Percentiles rank a stretch among this genome's conserved stretches.
These are phyloP conservation scores for Tetragnatha versicolor DNA, from an alignment of 1,140 invertebrate genomes.

Conservation along the genomic window DNA sequence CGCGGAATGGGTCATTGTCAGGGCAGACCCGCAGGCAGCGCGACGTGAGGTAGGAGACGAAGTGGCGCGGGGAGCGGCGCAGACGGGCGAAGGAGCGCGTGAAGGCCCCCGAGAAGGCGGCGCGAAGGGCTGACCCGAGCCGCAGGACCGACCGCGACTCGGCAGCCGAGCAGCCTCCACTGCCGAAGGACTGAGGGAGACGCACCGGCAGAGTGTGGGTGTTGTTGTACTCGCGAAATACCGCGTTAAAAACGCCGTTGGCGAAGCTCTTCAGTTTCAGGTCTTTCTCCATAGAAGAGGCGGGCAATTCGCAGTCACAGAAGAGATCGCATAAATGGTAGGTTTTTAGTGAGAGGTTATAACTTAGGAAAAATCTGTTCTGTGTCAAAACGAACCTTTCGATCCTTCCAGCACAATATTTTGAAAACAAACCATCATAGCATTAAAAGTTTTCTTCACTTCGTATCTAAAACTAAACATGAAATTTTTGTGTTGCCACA, in stretches of 20 bases:
- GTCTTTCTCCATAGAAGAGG: slow-evolving; percentile 31
- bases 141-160: background rate
- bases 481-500: too few species aligned
- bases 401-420: too few species aligned
- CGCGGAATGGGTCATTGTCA: background rate
- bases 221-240: slow-evolving; percentile 12
- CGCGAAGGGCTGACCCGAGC: background rate
- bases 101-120: background rate
- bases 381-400: too few species aligned
- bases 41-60: slow-evolving; percentile 11
- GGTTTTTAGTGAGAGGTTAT: too few species aligned
- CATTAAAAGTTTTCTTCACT: too few species aligned
- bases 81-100: background rate
- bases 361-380: too few species aligned
- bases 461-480: too few species aligned
- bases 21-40: slow-evolving; percentile 8
- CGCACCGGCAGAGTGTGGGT: slow-evolving; percentile 10
- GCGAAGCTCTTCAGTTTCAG: slow-evolving; percentile 21
- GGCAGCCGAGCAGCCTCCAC: background rate
- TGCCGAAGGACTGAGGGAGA: slow-evolving; percentile 8
- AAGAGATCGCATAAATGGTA: too few species aligned
- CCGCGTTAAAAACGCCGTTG: background rate
- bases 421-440: too few species aligned
- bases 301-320: too few species aligned
- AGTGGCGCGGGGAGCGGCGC: slow-evolving; percentile 1